Percentiles rank a stretch among this genome's conserved stretches.
These are phyloP conservation scores for Melanotaenia duboulayi DNA, from an alignment of 2,113 vertebrate species.

Conservation along the genomic window DNA sequence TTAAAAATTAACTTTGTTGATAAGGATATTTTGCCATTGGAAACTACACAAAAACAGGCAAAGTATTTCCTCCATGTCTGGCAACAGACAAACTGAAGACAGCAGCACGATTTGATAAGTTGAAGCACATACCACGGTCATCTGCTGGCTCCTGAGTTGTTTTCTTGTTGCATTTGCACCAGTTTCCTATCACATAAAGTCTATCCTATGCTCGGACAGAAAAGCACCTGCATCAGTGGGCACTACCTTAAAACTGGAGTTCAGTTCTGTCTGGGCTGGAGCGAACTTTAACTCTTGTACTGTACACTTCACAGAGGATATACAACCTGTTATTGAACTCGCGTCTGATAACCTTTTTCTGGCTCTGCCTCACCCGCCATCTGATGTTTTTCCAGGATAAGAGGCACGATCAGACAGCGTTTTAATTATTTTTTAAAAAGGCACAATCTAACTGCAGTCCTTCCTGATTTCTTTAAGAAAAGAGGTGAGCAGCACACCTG, in stretches of 20 bases:
- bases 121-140: slow-evolving; percentile 34
- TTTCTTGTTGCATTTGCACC: slow-evolving; percentile 4
- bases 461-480: too few relatives aligned
- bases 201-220: slow-evolving; percentile 9
- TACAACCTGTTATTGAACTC: not conserved
- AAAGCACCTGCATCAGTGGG: not conserved
- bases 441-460: too few relatives aligned
- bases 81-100: not conserved
- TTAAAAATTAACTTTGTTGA: not conserved
- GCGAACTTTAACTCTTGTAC: slow-evolving; percentile 63
- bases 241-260: slow-evolving; percentile 2
- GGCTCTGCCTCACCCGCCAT: not conserved
- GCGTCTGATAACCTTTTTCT: slow-evolving; percentile 33
- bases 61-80: not conserved
- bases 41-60: not conserved
- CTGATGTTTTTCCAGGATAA: not conserved
- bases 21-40: not conserved
- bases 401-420: not conserved
- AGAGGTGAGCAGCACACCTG: too few relatives aligned
- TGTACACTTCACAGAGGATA: slow-evolving; percentile 14
- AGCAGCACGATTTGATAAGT: not conserved
- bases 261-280: slow-evolving; percentile 7
- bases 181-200: not conserved
- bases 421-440: not conserved
- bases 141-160: not conserved